Base-by-base conservation (phyloP, 2,888 invertebrate species). In the Oscheius myriophilus region DNA sequence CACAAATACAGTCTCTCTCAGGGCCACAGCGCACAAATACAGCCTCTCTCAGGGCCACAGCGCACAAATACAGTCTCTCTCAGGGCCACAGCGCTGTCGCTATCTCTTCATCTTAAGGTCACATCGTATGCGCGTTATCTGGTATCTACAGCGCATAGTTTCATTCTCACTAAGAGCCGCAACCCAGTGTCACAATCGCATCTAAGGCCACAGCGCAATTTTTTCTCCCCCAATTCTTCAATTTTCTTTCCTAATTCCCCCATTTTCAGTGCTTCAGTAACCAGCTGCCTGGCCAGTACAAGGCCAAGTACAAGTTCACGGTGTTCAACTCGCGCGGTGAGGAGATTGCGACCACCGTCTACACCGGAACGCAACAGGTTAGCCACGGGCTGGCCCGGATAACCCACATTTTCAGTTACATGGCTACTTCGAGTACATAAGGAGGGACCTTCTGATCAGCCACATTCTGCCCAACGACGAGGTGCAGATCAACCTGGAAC, bases 401-500 rank as follows among this genome's bases (percentile, higher is more conserved):
- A n/a, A n/a, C n/a, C n/a, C n/a, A 57, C 41, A 46, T 43, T 62
- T 78, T 64, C 69, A 83, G 83, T 72, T 85, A 26, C 85, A 85
- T 64, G 85, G 85, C 12, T 86, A 86, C 64, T 86, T 86, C 52
- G 86, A 86, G 70, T 86, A 86, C 69, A 85, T 86, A 52, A 74
- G 86, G 33, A 73, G 86, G n/a, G 86, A 86, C 62, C 68, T 81
- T 25, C 74, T 86, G 16, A 68, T 86, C 6, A 69, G 67, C 14
- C 80, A 80, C 61, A 65, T 80, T 23, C 70, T 72, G 53, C 79
- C 79, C 12, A 61, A 69, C 23, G 86, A 86, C 62, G 86, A 86
- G 49, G 76, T 86, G 6, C 79, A 82, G 49, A 73, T 86, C 25
- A 73, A 77, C 23, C 70, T 85, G 49, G 79, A 70, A n/a, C 80